Evolutionary conservation across 2,113 vertebrate genomes (phyloP).

Genomic region (Capreolus pygargus): DNA sequence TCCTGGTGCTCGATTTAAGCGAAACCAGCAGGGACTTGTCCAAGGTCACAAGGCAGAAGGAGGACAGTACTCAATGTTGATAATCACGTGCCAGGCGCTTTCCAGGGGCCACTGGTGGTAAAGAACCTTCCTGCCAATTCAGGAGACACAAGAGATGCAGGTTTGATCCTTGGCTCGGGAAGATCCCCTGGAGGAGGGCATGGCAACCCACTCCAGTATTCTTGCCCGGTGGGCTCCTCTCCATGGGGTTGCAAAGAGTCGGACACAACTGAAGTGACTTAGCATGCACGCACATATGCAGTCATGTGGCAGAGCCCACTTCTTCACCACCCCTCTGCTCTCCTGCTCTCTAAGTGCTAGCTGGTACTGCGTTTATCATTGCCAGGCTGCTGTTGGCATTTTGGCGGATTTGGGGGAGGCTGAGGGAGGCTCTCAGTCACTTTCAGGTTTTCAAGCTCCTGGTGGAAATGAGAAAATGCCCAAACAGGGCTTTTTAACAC

Average conservation of each 20-base stretch:
- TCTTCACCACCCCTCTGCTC: neutral
- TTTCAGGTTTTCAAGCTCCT: neutral
- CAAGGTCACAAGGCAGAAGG: neutral
- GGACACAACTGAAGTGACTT: neutral
- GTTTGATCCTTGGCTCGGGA: neutral
- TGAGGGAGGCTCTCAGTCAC: neutral
- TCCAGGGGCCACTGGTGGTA: neutral
- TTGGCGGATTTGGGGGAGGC: neutral
- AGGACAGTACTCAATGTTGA: rapidly evolving
- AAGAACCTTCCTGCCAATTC: neutral
- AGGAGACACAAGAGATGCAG: neutral
- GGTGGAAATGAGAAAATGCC: neutral
- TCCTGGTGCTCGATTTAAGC: neutral
- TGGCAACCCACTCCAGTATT: neutral
- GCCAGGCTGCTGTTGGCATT: neutral
- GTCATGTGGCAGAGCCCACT: neutral
- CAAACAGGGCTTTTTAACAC: neutral
- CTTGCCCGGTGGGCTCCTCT: neutral
- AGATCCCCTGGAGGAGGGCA: neutral
- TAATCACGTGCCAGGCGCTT: neutral
- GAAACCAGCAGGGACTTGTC: neutral
- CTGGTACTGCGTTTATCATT: neutral
- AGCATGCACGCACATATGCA: rapidly evolving
- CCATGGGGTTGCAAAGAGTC: neutral
- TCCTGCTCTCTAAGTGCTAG: neutral